Evolutionary conservation across 2,113 vertebrate species (phyloP), one percentile per base, ranked within the genome.

Genomic region (Uria lomvia): DNA sequence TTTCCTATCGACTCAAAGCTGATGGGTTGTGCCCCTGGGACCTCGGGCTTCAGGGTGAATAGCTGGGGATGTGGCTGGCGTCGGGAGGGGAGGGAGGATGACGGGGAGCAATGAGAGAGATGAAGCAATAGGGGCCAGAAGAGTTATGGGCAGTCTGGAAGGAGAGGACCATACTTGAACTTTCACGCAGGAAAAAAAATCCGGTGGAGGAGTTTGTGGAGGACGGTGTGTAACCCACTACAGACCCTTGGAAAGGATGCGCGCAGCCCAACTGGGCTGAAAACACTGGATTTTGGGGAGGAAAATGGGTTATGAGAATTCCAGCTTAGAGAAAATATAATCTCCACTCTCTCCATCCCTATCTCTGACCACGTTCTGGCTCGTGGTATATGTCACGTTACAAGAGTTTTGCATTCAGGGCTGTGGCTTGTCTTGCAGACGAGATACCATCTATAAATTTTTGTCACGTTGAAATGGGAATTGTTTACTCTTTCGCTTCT

Each of bases 351-450:
- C 15, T 40, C 45, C 50, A 3, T 38, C 2, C 0, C 62, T 22
- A 0, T 7, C 27, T 32, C 60, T 59, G 40, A 0, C 47, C 43
- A 2, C 1, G 8, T 58, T 22, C 67, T 53, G 47, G 21, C 12
- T 67, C 20, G 0, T 17, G 60, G 38, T 8, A 0, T 2, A 5
- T 17, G 6, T 65, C 29, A 1, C 2, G 1, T 63, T 32, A 19
- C 45, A 14, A 0, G 23, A 29, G 76, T 18, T 67, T 8, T 16
- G 60, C 29, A 2, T 58, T 67, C 74, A 9, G 72, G 70, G 63
- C 76, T 59, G 42, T 12, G 71, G 59, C 76, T 65, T 21, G 12
- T 86, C 79, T 59, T 23, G 59, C 71, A 38, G 79, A 65, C 45
- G 19, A 12, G 42, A 8, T 22, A 3, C 2, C 3, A 5, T 53